A percentile compares a stretch with the other conserved stretches of the same genome.
phyloP scores from a whole-genome alignment of 2,888 invertebrate genomes.

The Slavum lentiscoides region DNA sequence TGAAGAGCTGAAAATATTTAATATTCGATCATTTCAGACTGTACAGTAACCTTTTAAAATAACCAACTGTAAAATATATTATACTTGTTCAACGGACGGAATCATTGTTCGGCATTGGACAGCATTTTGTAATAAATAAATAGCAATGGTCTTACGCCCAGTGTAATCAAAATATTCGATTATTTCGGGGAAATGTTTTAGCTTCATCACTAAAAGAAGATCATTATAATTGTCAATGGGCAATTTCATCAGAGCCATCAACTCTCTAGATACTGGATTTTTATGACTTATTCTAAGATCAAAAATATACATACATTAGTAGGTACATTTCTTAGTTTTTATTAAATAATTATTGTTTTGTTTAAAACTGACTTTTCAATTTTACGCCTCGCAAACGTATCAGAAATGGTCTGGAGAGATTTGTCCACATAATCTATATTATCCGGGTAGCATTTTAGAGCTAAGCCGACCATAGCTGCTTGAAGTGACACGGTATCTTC shows the following conservation, averaged over 20 bases:
- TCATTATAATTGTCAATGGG: conserved; percentile 95
- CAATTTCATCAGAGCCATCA: conserved; percentile 89
- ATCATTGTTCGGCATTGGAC: conserved; percentile 87
- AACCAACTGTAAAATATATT: conserved; percentile 1
- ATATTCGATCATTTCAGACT: neutral
- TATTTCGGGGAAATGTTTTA: conserved; percentile 85
- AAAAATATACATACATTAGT: conserved; percentile 28
- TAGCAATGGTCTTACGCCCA: conserved; percentile 81
- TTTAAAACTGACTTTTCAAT: conserved; percentile 69
- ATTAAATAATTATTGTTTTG: neutral
- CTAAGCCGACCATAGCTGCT: conserved; percentile 90
- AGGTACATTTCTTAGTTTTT: neutral
- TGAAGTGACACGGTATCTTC: conserved; percentile 96
- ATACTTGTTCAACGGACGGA: conserved; percentile 82
- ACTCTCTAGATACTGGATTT: conserved; percentile 86
- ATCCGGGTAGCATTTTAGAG: conserved; percentile 95
- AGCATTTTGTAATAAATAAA: conserved; percentile 86
- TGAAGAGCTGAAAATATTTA: neutral
- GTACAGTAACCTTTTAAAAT: neutral
- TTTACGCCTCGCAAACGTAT: conserved; percentile 86
- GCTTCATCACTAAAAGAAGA: conserved; percentile 80
- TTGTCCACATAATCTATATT: conserved; percentile 93
- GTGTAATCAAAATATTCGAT: conserved; percentile 84
- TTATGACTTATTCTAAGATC: conserved; percentile 72
- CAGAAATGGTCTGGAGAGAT: conserved; percentile 86